Conservation (phyloP, 53 echinoderm and acorn worm genomes). For the Apostichopus leukothele region DNA sequence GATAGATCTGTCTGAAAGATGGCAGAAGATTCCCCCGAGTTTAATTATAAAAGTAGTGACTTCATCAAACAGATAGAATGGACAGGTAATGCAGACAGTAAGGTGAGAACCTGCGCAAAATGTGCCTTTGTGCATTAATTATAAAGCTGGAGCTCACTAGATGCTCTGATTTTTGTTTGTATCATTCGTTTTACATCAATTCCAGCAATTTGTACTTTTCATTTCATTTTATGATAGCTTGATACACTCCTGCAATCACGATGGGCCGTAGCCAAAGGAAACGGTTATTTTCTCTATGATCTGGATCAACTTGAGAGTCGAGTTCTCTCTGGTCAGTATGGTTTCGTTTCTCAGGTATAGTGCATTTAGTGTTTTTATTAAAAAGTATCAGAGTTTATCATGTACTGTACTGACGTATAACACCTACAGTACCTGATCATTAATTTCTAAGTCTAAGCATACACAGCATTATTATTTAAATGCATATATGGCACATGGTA, state of each 20-base stretch:
- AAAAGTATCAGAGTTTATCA: too few relatives aligned
- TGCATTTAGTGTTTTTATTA: too few relatives aligned
- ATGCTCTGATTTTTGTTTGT: too few relatives aligned
- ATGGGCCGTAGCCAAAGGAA: slow-evolving; percentile 78
- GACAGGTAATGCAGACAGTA: not conserved
- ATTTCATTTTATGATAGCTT: slow-evolving; percentile 55
- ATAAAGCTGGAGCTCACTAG: too few relatives aligned
- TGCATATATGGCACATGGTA: too few relatives aligned
- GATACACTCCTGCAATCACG: slow-evolving; percentile 55
- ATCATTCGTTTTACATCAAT: too few relatives aligned
- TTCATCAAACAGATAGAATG: not conserved
- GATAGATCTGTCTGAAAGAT: not conserved
- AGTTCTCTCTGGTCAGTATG: slow-evolving; percentile 65
- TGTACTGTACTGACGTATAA: too few relatives aligned
- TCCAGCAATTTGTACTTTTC: too few relatives aligned
- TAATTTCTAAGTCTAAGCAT: too few relatives aligned
- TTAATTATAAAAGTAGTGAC: slow-evolving; percentile 2
- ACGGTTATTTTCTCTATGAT: slow-evolving; percentile 70
- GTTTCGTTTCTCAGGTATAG: slow-evolving; percentile 79
- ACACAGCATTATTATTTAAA: too few relatives aligned
- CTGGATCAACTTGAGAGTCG: slow-evolving; percentile 63
- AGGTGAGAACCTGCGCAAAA: not conserved
- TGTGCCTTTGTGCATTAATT: too few relatives aligned
- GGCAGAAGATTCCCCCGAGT: not conserved
- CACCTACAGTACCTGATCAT: too few relatives aligned